Base-by-base conservation (phyloP, 2,113 vertebrate genomes). In the Indicator maculatus region DNA sequence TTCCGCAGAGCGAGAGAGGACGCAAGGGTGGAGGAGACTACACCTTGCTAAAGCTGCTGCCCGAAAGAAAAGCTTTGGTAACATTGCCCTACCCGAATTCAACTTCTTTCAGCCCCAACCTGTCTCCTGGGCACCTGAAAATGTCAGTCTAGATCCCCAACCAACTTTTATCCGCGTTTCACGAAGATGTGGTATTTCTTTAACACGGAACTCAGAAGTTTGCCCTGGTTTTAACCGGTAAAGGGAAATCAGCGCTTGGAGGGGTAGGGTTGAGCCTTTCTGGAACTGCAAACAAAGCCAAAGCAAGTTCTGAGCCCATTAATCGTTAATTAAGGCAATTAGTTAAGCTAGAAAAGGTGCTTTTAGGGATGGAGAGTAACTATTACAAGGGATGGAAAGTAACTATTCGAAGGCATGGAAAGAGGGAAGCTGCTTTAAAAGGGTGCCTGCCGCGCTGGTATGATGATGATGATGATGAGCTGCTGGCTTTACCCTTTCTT, bases 401-500 rank as follows among this genome's bases (percentile, higher is more conserved):
- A 89, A 85, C 33, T 60, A 27, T 24, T 61, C 7, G 16, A 60
- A 26, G 50, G 50, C 50, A 65, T 16, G 30, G 59, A 44, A 80
- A 47, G 3, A 80, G 27, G 41, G 36, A 63, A n/a, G 67, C n/a
- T 41, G 28, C 79, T 87, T 72, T 41, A 9, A 63, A 53, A 78
- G 47, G 39, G 21, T 28, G 33, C 26, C 41, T 65, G 18, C 33
- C 64, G 36, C 16, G 44, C 38, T 41, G 16, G 7, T 18, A 12
- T 26, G 30, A 17, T 7, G 50, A 78, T 3, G 36, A 12, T 26
- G 30, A 17, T 7, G 50, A 78, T 3, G 36, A 69, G 39, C 14
- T 76, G 53, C 52, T 74, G 27, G 45, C 86, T 93, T 94, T 88
- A 94, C 72, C 58, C 79, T 67, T 83, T 89, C n/a, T 80, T 44